These are phyloP conservation scores for Candoia aspera DNA, from an alignment of 2,113 vertebrate species.

Conservation along the genomic window DNA sequence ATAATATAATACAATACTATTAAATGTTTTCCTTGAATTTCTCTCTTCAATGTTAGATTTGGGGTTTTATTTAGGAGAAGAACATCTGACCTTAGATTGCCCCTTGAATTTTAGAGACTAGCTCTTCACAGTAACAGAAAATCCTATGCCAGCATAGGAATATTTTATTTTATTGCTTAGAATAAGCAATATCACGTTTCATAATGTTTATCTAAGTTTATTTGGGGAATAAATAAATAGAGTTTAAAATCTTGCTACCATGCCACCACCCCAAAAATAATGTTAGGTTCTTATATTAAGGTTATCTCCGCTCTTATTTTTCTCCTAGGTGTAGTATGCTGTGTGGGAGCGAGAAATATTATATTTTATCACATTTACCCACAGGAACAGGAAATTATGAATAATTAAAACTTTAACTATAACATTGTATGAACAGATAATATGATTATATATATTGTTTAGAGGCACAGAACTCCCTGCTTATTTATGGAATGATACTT, in stretches of 20 bases:
- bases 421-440: background rate
- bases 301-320: background rate
- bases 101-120: background rate
- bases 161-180: background rate
- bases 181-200: background rate
- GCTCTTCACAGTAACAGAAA: background rate
- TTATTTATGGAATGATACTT: background rate
- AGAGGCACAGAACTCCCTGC: background rate
- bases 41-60: background rate
- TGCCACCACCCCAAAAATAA: background rate
- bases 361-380: background rate
- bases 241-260: background rate
- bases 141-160: background rate
- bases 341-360: background rate
- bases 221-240: too few species aligned
- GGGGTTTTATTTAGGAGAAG: background rate
- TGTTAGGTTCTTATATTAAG: background rate
- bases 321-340: background rate
- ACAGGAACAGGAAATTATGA: background rate
- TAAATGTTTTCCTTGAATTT: background rate
- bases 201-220: background rate
- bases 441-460: background rate
- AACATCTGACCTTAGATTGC: background rate
- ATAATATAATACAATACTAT: background rate
- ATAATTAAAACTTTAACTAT: background rate